Evolutionary conservation across 2,797 vertebrate species (phyloP), one percentile per base, ranked within the genome.

Genomic region (Spheniscus humboldti): DNA sequence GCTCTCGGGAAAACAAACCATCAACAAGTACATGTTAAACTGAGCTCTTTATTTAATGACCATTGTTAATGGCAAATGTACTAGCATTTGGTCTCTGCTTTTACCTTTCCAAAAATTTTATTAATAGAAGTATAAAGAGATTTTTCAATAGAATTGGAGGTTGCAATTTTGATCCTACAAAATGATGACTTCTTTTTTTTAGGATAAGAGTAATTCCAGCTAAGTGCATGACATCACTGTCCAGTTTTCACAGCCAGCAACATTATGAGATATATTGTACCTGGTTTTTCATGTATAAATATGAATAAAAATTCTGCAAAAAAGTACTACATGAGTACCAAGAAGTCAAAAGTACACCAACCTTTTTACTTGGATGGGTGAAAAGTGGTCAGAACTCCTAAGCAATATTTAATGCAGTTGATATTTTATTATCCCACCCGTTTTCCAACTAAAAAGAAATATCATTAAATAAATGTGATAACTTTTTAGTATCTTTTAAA

Each of bases 161-260:
- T 45, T 62, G 15, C 30, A 50, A 9, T 60, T 64, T 45, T 74
- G 45, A 60, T 64, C 37, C 19, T 73, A 45, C 6, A 48, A 89
- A 92, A 64, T 0, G 0, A 37, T 31, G 4, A 3, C 4, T 6
- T 7, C 24, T 6, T 6, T 6, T 2, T 73, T 55, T 57, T 23
- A 68, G 7, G 10, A 55, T 71, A 72, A 56, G 22, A 23, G 35
- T n/a, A 18, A 62, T 62, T 80, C 20, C 50, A 62, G 18, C 31
- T 53, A 74, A 41, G 15, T 76, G 60, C 15, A 30, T 13, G 2
- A 37, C 4, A 39, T 15, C 23, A 9, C 5, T 18, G 12, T 85
- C 18, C 25, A 47, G 13, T 74, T 89, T 91, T 71, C 33, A n/a
- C 35, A 90, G 27, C 13, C 43, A 87, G 35, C 18, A 89, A 55